Evolutionary conservation across 1,140 invertebrate species (phyloP), one percentile per base, ranked within the genome.

Genomic region (Acromyrmex heyeri): DNA sequence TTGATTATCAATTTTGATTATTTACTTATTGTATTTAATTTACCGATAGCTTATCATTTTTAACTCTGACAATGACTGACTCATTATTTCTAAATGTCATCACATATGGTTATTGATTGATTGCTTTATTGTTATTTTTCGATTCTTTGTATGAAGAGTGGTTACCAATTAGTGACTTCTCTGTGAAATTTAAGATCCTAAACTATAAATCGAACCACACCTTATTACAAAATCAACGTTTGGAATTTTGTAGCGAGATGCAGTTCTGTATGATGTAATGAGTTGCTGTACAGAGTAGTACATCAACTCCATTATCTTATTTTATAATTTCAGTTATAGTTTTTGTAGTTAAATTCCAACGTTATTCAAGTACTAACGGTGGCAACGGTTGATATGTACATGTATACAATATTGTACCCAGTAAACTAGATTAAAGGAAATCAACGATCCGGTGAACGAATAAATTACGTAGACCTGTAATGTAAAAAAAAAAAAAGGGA

Each of bases 341-440:
- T 65, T n/a, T 38, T 38, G 16, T 65, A 65, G 30, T 55, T 55
- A 55, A n/a, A 8, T 38, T 65, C 7, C 10, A 65, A 65, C 10
- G 12, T 38, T 89, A 89, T 90, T 83, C 57, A 81, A 69, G 27
- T 16, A 30, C 21, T 50, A 72, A 83, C 61, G 12, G 14, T 16
- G 48, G 48, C 38, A 30, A 27, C 38, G 57, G 2, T 44, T 44
- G 38, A 10, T 44, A 44, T 12, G 38, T 44, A 44, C 8, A 12
- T 44, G 38, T 55, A 30, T 59, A 48, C 38, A 77, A 30, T 10
- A 34, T 64, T 61, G 57, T 85, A 87, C 61, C 76, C 24, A 86
- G 69, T 89, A 89, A 89, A 89, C 81, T 81, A 89, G 88, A 90
- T 90, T 88, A 90, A 87, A 87, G 86, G 34, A 59, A 90, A 85